These are phyloP conservation scores for Cabera pusaria DNA, from an alignment of 2,888 invertebrate genomes.

Conservation along the genomic window DNA sequence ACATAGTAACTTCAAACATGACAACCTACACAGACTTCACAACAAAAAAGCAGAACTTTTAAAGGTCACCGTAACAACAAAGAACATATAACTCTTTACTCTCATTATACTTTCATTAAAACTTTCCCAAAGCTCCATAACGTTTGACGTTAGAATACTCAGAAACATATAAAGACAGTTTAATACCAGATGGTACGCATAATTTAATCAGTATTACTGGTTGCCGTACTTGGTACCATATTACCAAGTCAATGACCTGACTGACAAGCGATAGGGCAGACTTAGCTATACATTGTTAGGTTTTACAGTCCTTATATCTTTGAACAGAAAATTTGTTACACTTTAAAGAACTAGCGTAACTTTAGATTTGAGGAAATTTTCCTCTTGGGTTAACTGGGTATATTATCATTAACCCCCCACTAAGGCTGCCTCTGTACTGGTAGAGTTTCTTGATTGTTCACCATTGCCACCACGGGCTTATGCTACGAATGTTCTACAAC, in stretches of 20 bases:
- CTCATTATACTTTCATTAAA: conserved; percentile 42
- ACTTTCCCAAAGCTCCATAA: conserved; percentile 2
- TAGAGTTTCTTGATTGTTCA: no score
- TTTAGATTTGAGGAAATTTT: no score
- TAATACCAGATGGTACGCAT: conserved; percentile 26
- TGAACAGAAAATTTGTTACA: conserved; percentile 21
- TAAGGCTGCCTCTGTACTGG: no score
- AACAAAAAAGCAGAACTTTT: no score
- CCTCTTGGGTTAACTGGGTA: no score
- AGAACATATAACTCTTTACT: not conserved
- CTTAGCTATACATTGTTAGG: conserved; percentile 25
- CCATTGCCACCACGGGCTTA: no score
- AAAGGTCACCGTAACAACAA: not conserved
- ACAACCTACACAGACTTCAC: no score
- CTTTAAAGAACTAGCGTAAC: no score
- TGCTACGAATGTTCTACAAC: no score
- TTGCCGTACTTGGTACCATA: conserved; percentile 18
- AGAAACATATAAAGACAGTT: conserved; percentile 18
- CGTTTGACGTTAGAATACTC: conserved; percentile 10
- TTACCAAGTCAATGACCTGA: conserved; percentile 25
- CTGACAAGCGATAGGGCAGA: conserved; percentile 10
- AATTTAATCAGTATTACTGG: conserved; percentile 23
- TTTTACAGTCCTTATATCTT: conserved; percentile 32
- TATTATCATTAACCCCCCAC: no score
- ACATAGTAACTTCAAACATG: no score